These are phyloP conservation scores for Narcine bancroftii DNA, from an alignment of 2,113 vertebrate species.

Conservation along the genomic window DNA sequence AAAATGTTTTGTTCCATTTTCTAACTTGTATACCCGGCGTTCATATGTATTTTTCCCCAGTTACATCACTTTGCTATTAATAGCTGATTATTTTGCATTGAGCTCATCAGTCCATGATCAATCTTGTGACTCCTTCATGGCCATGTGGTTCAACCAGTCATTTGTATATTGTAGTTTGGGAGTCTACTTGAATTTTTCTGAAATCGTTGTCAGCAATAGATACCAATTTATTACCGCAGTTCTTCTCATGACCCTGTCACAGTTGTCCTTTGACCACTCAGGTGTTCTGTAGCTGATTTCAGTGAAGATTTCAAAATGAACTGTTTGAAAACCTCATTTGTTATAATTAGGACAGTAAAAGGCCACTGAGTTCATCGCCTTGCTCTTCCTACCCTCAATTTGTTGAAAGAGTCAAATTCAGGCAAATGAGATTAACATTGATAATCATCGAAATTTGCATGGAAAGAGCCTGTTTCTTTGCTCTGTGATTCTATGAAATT, in stretches of 20 bases:
- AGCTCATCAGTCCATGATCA: background rate
- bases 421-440: too few relatives aligned
- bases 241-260: background rate
- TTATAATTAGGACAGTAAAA: background rate
- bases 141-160: background rate
- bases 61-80: background rate
- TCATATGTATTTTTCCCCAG: background rate
- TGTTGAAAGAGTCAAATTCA: too few relatives aligned
- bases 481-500: background rate
- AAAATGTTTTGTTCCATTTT: background rate
- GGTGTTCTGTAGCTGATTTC: background rate
- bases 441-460: too few relatives aligned
- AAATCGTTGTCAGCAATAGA: background rate
- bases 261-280: background rate
- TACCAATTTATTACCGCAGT: background rate
- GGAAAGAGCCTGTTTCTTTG: too few relatives aligned
- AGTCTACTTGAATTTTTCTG: background rate
- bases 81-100: background rate
- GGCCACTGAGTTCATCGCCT: background rate
- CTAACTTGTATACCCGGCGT: background rate
- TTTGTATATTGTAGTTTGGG: background rate
- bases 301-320: background rate
- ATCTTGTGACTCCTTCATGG: background rate
- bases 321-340: background rate
- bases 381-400: background rate